Conservation (phyloP, 2,113 vertebrate species). For the Otolemur garnettii region DNA sequence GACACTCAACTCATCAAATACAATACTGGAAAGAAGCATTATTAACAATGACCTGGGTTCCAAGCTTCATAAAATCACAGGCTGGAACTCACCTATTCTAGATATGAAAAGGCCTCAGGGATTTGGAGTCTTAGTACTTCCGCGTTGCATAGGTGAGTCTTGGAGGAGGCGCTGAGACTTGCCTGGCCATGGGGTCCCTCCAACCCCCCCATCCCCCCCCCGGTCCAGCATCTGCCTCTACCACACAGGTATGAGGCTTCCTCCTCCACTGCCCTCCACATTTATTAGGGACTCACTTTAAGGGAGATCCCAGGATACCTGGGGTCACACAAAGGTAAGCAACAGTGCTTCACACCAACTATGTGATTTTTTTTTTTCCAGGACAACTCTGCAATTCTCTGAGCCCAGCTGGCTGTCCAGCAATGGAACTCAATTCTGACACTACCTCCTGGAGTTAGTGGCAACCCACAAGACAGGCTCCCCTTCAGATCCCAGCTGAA, state of each 20-base stretch:
- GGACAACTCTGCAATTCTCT: neutral
- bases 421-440: neutral
- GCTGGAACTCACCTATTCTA: neutral
- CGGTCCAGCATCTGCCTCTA: accelerated
- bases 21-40: neutral
- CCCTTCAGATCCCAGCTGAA: neutral
- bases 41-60: conserved; percentile 4
- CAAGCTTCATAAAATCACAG: conserved; percentile 1
- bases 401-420: accelerated
- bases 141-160: neutral
- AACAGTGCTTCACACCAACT: neutral
- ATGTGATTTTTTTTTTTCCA: neutral
- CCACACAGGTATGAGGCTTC: neutral
- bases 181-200: accelerated
- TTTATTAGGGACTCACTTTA: neutral
- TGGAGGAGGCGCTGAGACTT: neutral
- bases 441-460: neutral
- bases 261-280: neutral
- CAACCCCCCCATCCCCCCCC: no score
- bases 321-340: neutral
- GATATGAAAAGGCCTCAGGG: neutral
- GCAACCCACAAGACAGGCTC: neutral
- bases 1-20: neutral
- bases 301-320: neutral
- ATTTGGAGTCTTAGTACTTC: neutral